Evolutionary conservation across 2,113 vertebrate species (phyloP), one percentile per base, ranked within the genome.

Genomic region (Gracilinanus agilis): DNA sequence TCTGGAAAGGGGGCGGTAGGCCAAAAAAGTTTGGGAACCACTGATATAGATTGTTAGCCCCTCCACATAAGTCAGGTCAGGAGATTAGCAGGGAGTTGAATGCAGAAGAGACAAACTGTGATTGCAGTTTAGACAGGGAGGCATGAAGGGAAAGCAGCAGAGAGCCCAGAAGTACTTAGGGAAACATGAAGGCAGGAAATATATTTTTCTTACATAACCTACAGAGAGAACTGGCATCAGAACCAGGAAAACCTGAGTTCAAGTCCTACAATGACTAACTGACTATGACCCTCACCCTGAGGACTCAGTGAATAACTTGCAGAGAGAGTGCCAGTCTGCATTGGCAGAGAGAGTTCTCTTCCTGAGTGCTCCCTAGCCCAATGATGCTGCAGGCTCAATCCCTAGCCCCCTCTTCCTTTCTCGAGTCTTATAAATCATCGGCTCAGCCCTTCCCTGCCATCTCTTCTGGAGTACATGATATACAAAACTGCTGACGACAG

Each of bases 401-500:
- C 16, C 67, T 6, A 83, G 67, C n/a, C 19, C 19, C 67, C 67
- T 40, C 19, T 83, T 40, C 16, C 67, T 83, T 83, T 83, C n/a
- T n/a, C n/a, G 67, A 83, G 40, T 83, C 67, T 83, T 21, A n/a
- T n/a, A 21, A 83, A 83, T 34, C 67, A 40, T 83, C 7, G 2
- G n/a, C 67, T 40, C 67, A 83, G 67, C 8, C 67, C 67, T 83
- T 83, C 67, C 16, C n/a, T 83, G 34, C n/a, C 67, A 23, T 19
- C n/a, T 34, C 9, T 40, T 83, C 67, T 83, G 67, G n/a, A 83
- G 19, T 8, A 40, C n/a, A 83, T 23, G n/a, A 21, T 83, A 7
- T 40, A 40, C 1, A 83, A 23, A 83, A 40, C 40, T 88, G 92
- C 96, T 96, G 96, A 97, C 98, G 97, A 94, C 95, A 98, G 98